Evolutionary conservation across 30 jellyfish, hydroid and myxozoan species (phyloP).

Genomic region (Turritopsis rubra): DNA sequence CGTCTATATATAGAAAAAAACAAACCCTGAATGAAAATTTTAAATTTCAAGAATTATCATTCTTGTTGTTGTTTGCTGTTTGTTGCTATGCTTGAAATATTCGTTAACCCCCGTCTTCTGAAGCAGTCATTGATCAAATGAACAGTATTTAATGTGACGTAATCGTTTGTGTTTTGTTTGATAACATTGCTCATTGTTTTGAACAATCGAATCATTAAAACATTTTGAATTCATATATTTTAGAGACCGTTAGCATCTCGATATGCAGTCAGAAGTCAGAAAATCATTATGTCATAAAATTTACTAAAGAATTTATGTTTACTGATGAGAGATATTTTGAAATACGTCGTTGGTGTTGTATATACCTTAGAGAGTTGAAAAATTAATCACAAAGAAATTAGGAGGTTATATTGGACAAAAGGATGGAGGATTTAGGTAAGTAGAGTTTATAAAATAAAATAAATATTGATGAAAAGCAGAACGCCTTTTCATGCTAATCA

Average conservation of each 20-base stretch:
- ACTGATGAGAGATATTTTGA: background rate
- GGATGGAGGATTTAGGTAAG: background rate
- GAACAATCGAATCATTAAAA: background rate
- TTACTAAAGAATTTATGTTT: background rate
- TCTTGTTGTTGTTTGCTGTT: background rate
- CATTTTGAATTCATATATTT: background rate
- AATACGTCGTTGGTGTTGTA: background rate
- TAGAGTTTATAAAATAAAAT: too few species aligned
- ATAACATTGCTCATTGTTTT: background rate
- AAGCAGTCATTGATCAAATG: background rate
- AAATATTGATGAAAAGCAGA: background rate
- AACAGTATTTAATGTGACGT: background rate
- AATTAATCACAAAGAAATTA: too few species aligned
- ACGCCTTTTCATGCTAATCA: background rate
- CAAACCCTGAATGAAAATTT: too few species aligned
- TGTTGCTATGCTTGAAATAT: background rate
- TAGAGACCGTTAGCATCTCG: background rate
- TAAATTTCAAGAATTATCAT: background rate
- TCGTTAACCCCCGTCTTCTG: background rate
- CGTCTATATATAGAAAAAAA: too few species aligned
- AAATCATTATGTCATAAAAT: background rate
- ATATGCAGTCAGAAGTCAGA: background rate
- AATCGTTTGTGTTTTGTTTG: background rate
- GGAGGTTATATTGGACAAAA: background rate
- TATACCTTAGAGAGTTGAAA: background rate